Evolutionary conservation across 2,113 vertebrate genomes (phyloP).

Genomic region (Peucedramus taeniatus): DNA sequence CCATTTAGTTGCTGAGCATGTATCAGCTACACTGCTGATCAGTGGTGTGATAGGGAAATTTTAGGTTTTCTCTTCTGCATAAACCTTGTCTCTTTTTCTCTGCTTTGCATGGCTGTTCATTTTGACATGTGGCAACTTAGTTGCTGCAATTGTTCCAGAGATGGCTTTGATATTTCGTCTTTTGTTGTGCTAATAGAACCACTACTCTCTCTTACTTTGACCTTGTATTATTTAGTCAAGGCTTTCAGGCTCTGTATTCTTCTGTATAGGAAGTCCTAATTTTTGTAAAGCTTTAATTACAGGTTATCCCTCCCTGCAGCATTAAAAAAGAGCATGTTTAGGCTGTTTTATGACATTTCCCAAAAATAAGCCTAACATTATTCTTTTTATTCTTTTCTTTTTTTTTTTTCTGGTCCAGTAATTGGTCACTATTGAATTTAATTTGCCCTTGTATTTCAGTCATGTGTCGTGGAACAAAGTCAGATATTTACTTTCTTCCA

Average conservation of each 20-base stretch:
- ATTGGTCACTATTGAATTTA: neutral
- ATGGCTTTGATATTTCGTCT: constrained; percentile 39
- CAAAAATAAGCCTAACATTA: neutral
- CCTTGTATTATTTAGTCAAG: constrained; percentile 35
- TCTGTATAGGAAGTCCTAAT: neutral
- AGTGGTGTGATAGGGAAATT: constrained; percentile 17
- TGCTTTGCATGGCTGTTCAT: neutral
- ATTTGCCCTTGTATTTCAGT: constrained; percentile 5
- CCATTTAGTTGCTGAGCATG: neutral
- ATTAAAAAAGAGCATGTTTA: neutral
- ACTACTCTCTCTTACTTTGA: constrained; percentile 14
- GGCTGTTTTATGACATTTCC: neutral
- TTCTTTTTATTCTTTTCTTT: neutral
- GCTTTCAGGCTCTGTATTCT: neutral
- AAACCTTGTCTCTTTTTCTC: neutral
- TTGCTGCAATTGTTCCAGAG: constrained; percentile 40
- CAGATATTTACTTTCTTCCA: neutral
- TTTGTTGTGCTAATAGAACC: constrained; percentile 42
- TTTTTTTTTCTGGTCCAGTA: neutral
- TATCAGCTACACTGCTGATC: neutral
- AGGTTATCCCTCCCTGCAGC: neutral
- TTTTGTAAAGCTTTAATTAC: constrained; percentile 11
- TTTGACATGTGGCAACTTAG: constrained; percentile 8
- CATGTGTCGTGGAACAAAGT: neutral
- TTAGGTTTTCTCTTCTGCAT: neutral